Evolutionary conservation across 2,797 vertebrate genomes (phyloP), one percentile per base, ranked within the genome.

Genomic region (Craterocephalus amniculus): DNA sequence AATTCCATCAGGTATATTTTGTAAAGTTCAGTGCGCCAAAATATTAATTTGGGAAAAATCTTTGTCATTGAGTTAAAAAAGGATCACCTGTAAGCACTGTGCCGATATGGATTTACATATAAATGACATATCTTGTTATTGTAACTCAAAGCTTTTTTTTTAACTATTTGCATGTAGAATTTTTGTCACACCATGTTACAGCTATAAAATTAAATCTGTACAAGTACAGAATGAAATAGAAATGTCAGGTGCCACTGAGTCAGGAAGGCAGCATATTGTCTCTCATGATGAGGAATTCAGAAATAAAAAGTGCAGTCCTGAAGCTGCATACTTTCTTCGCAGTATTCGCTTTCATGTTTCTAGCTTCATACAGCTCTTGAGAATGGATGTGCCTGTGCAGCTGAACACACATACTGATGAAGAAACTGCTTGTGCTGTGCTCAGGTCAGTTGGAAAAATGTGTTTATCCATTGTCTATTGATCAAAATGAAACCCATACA

Each of bases 201-300:
- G 24, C n/a, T 26, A 26, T 51, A 8, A 62, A 43, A 56, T 4
- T 51, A 27, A 22, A 35, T 63, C 14, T 67, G 51, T 14, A 71
- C 18, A 58, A 51, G 2, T 52, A 26, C 48, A 40, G 29, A 31
- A 51, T 24, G 54, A 48, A 67, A 32, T 12, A 16, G 20, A 49
- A 22, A 49, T 48, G 18, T n/a, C 20, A 45, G 16, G 14, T 10
- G n/a, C 16, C 38, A 40, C 11, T 40, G 6, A 38, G 36, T 16
- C 13, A 38, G 13, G 4, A 38, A 38, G 36, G 4, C 36, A 14
- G 36, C 13, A 38, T 36, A 36, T n/a, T n/a, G 34, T 36, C 35
- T 36, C 35, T 36, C 35, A 36, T 36, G 11, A 36, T 10, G 11
- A 36, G 35, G 11, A 36, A 36, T 36, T 36, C 11, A 11, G 11